These are phyloP conservation scores for Phyllotis vaccarum DNA, from an alignment of 2,797 vertebrate genomes.

Conservation along the genomic window DNA sequence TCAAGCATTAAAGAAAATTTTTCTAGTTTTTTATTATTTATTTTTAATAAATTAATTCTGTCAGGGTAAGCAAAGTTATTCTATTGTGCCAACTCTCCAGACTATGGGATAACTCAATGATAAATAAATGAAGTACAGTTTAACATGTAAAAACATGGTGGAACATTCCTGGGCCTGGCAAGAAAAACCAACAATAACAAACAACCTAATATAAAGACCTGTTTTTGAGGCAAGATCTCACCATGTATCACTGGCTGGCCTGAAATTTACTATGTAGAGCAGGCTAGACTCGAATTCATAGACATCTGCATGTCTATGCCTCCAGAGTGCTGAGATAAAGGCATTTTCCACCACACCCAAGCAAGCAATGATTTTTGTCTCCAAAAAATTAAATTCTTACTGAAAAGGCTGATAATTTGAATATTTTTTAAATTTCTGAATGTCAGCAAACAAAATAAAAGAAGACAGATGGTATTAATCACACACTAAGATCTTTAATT, in stretches of 20 bases:
- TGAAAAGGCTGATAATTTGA: not conserved
- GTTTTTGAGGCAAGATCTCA: not conserved
- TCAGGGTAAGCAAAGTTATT: not conserved
- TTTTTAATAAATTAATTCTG: not conserved
- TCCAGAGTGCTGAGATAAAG: not conserved
- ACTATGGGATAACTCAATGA: not conserved
- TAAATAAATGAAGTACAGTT: too few species aligned
- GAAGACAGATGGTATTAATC: not conserved
- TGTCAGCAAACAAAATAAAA: slow-evolving; percentile 10
- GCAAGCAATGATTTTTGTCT: not conserved
- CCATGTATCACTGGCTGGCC: not conserved
- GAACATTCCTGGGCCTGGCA: not conserved
- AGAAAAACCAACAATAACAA: not conserved
- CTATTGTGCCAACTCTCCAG: not conserved
- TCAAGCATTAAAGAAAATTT: not conserved
- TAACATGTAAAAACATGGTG: not conserved
- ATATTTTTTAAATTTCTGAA: not conserved
- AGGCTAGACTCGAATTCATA: not conserved
- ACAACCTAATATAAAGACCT: not conserved
- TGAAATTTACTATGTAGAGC: not conserved
- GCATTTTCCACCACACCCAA: not conserved
- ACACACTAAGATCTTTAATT: not conserved
- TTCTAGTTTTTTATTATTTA: not conserved
- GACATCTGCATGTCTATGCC: not conserved
- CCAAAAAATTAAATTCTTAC: slow-evolving; percentile 17